Conservation (phyloP, 2,797 vertebrate species). For the Discoglossus pictus region DNA sequence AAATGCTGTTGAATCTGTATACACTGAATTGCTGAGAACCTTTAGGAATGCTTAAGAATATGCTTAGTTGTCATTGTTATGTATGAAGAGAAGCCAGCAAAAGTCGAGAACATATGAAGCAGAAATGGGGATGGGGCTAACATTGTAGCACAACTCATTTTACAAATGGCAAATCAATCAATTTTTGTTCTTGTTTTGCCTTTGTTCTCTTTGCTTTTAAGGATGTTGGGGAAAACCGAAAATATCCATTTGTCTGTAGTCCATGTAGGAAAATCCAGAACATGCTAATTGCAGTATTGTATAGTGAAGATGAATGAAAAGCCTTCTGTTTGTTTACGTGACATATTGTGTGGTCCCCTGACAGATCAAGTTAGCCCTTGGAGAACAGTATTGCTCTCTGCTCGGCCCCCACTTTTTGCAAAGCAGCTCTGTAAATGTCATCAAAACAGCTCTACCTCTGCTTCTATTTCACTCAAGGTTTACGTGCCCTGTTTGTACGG, state of each 20-base stretch:
- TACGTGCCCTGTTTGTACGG: constrained; percentile 48
- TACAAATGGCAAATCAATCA: too few relatives aligned
- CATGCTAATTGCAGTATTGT: constrained; percentile 47
- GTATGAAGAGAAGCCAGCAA: too few relatives aligned
- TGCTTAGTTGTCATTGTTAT: too few relatives aligned
- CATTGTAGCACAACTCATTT: too few relatives aligned
- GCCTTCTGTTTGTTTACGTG: constrained; percentile 43
- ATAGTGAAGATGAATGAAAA: constrained; percentile 42
- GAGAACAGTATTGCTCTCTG: constrained; percentile 42
- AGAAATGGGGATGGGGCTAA: too few relatives aligned
- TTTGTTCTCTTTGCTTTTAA: too few relatives aligned
- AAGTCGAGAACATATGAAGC: too few relatives aligned
- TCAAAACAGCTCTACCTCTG: constrained; percentile 51
- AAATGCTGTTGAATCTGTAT: too few relatives aligned
- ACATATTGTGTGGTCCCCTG: constrained; percentile 46
- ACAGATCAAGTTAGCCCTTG: constrained; percentile 46
- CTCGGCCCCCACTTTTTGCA: constrained; percentile 43
- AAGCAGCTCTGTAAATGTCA: constrained; percentile 56
- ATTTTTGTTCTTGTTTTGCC: too few relatives aligned
- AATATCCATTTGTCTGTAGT: constrained; percentile 28
- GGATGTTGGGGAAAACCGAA: too few relatives aligned
- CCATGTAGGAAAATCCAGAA: constrained; percentile 43
- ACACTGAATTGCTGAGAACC: too few relatives aligned
- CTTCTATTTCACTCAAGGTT: constrained; percentile 53
- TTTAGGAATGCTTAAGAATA: too few relatives aligned